These are phyloP conservation scores for Neodontobutis hainanensis DNA, from an alignment of 2,113 vertebrate genomes.

Conservation along the genomic window DNA sequence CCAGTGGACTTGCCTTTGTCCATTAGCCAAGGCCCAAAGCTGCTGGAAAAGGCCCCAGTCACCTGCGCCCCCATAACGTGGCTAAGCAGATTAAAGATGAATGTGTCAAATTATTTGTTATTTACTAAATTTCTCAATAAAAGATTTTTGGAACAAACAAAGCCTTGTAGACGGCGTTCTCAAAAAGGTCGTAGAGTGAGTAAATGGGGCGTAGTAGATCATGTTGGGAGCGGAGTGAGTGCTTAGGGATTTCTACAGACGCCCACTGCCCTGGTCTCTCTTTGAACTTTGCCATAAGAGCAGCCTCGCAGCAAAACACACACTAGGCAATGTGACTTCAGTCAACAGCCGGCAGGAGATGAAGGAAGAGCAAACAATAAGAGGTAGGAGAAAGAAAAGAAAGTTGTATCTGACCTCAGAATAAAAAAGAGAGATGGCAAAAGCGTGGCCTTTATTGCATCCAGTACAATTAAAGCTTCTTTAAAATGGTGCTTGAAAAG, in stretches of 20 bases:
- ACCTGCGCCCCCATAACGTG: too few species aligned
- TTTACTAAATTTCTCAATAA: too few species aligned
- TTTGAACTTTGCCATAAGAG: constrained; percentile 50
- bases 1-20: constrained; percentile 25
- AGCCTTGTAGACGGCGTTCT: too few species aligned
- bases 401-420: not conserved
- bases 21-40: too few species aligned
- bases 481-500: not conserved
- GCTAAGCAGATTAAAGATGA: too few species aligned
- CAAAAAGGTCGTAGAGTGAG: not conserved
- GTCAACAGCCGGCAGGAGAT: constrained; percentile 12
- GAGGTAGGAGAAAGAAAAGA: constrained; percentile 18
- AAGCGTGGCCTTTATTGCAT: too few species aligned
- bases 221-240: constrained; percentile 26
- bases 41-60: not conserved
- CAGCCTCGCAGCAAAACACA: constrained; percentile 25
- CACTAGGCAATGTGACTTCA: constrained; percentile 19
- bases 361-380: constrained; percentile 5
- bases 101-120: too few species aligned
- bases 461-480: too few species aligned
- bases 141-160: too few species aligned
- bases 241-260: constrained; percentile 34
- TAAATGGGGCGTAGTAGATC: constrained; percentile 28
- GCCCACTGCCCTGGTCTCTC: constrained; percentile 35
- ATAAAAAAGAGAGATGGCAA: constrained; percentile 8